A percentile compares a stretch with the other conserved stretches of the same genome.
Evolutionary conservation across 2,888 invertebrate genomes (phyloP).

Genomic region (Aporophyla lueneburgensis): DNA sequence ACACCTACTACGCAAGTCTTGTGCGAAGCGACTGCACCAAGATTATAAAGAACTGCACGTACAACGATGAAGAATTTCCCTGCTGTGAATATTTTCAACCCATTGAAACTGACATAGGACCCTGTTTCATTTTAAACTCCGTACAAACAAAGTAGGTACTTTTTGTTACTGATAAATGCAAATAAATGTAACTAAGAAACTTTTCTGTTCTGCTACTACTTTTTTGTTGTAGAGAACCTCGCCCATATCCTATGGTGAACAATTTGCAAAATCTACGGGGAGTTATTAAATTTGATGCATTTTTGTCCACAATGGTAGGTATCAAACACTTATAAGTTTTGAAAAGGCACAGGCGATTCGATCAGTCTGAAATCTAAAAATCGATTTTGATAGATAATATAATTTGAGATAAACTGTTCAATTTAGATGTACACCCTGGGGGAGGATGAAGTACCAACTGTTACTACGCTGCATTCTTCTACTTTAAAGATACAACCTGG

Average conservation of each 20-base stretch:
- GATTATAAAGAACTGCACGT: constrained; percentile 88
- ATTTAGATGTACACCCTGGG: constrained; percentile 92
- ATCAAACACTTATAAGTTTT: not conserved
- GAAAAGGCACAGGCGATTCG: not conserved
- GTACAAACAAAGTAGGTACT: constrained; percentile 86
- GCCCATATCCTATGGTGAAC: constrained; percentile 87
- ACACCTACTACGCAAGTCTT: constrained; percentile 90
- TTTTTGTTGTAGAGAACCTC: constrained; percentile 77
- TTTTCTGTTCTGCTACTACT: not conserved
- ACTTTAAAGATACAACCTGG: constrained; percentile 88
- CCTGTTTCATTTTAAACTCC: constrained; percentile 92
- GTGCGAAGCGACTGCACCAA: constrained; percentile 89
- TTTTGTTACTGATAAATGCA: too few species aligned
- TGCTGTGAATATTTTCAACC: constrained; percentile 92
- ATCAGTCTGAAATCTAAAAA: not conserved
- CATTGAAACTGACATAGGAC: constrained; percentile 91
- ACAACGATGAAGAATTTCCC: constrained; percentile 88
- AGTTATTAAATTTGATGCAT: constrained; percentile 86
- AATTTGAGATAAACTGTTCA: not conserved
- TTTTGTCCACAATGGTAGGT: constrained; percentile 87
- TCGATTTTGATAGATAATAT: not conserved
- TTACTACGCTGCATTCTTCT: constrained; percentile 92
- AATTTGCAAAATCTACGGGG: constrained; percentile 88
- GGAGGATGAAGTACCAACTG: constrained; percentile 93
- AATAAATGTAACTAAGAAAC: not conserved